Evolutionary conservation across 2,797 vertebrate genomes (phyloP).

Genomic region (Pipistrellus pygmaeus): DNA sequence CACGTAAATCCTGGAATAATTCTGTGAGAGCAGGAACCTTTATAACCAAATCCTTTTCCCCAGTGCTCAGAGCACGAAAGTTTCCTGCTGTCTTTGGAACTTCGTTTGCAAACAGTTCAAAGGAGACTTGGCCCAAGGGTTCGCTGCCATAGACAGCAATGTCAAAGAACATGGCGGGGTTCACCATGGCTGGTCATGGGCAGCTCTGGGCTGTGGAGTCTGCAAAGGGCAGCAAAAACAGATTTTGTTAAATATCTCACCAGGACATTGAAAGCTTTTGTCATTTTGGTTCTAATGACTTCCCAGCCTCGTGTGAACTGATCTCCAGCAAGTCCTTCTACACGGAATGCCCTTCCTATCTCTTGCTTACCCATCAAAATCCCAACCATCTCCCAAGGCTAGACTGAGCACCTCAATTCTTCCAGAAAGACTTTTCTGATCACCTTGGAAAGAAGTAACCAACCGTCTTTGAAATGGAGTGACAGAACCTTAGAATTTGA

Average conservation of each 20-base stretch:
- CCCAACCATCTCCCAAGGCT: not conserved
- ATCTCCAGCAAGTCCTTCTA: not conserved
- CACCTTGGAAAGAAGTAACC: not conserved
- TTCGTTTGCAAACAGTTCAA: too few relatives aligned
- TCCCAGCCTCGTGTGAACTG: not conserved
- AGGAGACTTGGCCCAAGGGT: too few relatives aligned
- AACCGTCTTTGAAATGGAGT: not conserved
- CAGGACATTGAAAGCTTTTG: not conserved
- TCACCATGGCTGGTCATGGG: too few relatives aligned
- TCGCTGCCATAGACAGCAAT: too few relatives aligned
- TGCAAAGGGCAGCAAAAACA: not conserved
- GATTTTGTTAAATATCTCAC: slow-evolving; percentile 19
- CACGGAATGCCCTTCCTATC: not conserved
- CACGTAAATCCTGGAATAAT: too few relatives aligned
- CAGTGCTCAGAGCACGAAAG: too few relatives aligned
- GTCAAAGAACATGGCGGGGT: too few relatives aligned
- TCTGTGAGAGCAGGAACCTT: too few relatives aligned
- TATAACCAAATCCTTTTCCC: too few relatives aligned
- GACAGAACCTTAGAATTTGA: not conserved
- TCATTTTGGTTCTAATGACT: slow-evolving; percentile 51
- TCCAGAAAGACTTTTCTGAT: not conserved
- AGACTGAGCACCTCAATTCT: not conserved
- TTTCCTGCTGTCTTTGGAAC: too few relatives aligned
- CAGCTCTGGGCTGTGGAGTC: rapidly evolving
- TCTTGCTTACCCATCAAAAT: not conserved